Percentiles rank a stretch among this genome's conserved stretches.
phyloP scores from a whole-genome alignment of 2,797 vertebrate genomes.

The Parambassis ranga region DNA sequence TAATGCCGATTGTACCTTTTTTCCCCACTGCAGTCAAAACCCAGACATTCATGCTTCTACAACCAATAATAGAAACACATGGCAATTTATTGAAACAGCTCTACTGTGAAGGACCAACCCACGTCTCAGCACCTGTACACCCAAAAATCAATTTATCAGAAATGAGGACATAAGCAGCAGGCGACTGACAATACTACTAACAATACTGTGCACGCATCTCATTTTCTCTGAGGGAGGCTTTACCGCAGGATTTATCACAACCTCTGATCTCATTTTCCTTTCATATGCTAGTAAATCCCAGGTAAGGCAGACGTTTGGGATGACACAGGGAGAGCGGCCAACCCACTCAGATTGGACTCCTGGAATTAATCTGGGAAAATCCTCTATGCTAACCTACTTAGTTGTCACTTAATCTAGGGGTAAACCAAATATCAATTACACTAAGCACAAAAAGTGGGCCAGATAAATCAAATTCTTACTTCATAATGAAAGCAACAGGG shows the following conservation, averaged over 20 bases:
- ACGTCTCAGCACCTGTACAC: constrained; percentile 27
- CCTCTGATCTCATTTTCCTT: constrained; percentile 71
- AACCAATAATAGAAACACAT: constrained; percentile 4
- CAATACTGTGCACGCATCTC: constrained; percentile 50
- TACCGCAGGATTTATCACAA: constrained; percentile 61
- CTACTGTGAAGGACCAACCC: constrained; percentile 23
- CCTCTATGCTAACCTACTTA: constrained; percentile 72
- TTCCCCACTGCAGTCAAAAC: too few species aligned
- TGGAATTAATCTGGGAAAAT: constrained; percentile 78
- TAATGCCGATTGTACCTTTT: too few species aligned
- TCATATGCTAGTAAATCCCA: constrained; percentile 76
- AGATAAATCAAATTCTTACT: constrained; percentile 49
- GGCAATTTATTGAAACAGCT: too few species aligned
- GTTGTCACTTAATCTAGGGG: constrained; percentile 63
- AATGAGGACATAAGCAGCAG: constrained; percentile 56
- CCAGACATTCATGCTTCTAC: too few species aligned
- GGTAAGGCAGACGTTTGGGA: constrained; percentile 61
- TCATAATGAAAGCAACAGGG: constrained; percentile 35
- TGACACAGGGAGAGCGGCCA: constrained; percentile 40
- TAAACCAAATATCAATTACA: constrained; percentile 74
- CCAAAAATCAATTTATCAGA: constrained; percentile 64
- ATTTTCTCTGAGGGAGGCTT: constrained; percentile 57
- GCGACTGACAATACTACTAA: constrained; percentile 40
- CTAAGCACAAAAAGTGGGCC: constrained; percentile 62
- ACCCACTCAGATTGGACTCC: constrained; percentile 58